Evolutionary conservation across 2,113 vertebrate genomes (phyloP).

Genomic region (Chlamydotis undulata): DNA sequence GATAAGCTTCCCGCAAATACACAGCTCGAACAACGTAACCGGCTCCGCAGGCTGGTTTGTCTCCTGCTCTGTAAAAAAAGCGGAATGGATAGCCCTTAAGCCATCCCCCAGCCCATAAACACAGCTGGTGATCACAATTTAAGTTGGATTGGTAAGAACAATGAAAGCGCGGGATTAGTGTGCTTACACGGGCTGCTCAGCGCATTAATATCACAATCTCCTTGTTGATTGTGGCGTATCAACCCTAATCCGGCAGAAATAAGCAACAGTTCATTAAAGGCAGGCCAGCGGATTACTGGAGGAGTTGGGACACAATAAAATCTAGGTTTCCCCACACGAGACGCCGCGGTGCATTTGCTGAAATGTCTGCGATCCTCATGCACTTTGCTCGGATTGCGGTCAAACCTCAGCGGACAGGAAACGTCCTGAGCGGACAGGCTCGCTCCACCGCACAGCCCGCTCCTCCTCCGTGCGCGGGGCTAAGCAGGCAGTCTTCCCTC

Average conservation of each 20-base stretch:
- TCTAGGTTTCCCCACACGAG: neutral
- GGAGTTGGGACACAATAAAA: neutral
- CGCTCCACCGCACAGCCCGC: no score
- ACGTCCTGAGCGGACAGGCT: no score
- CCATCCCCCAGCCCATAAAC: neutral
- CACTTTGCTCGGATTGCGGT: accelerated
- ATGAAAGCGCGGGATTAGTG: slow-evolving; percentile 25
- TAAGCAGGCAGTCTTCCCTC: neutral
- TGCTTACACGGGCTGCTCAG: neutral
- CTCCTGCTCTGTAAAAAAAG: neutral
- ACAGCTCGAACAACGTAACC: neutral
- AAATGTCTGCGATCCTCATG: accelerated
- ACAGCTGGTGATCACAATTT: neutral
- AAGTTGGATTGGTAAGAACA: neutral
- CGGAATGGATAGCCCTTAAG: neutral
- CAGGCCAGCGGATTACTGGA: neutral
- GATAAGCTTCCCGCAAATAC: neutral
- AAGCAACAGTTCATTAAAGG: neutral
- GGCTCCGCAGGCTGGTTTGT: neutral
- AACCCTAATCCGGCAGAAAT: slow-evolving; percentile 25
- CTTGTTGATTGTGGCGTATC: slow-evolving; percentile 44
- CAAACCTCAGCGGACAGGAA: accelerated
- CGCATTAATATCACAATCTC: slow-evolving; percentile 47
- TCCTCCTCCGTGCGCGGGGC: neutral
- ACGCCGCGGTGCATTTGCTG: neutral